Conservation (phyloP, 2,888 invertebrate genomes). For the Drosophila atroscutellata region DNA sequence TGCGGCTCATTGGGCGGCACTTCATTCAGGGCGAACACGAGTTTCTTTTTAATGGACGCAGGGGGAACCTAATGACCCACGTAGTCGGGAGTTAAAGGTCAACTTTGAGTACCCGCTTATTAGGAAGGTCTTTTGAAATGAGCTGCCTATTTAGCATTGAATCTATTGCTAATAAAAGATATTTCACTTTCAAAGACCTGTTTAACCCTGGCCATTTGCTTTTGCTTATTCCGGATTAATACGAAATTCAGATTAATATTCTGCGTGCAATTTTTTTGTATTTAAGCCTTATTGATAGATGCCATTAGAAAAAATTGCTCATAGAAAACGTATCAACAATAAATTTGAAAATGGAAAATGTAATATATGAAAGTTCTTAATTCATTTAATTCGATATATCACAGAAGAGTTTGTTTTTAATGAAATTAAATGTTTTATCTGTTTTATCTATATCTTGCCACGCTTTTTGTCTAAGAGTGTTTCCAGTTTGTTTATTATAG, state of each 20-base stretch:
- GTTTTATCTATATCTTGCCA: neutral
- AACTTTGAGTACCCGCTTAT: constrained; percentile 16
- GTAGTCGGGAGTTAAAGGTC: constrained; percentile 32
- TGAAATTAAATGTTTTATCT: neutral
- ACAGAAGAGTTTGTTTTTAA: neutral
- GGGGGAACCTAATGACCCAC: constrained; percentile 41
- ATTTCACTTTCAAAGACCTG: neutral
- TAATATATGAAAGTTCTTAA: neutral
- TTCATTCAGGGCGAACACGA: constrained; percentile 21
- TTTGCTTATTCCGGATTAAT: neutral
- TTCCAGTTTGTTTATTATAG: neutral
- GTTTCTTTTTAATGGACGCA: constrained; percentile 6
- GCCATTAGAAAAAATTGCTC: neutral
- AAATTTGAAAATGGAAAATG: neutral
- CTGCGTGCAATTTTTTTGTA: neutral
- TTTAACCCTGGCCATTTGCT: neutral
- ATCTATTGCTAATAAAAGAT: neutral
- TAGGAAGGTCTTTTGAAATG: constrained; percentile 7
- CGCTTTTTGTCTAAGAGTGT: neutral
- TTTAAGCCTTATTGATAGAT: neutral
- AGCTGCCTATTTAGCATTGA: constrained; percentile 1
- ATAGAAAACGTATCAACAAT: neutral
- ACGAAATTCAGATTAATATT: neutral
- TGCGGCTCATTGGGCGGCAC: constrained; percentile 55
- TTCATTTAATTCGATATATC: neutral